Conservation (phyloP, 2,113 vertebrate genomes). For the Lamprotornis superbus region DNA sequence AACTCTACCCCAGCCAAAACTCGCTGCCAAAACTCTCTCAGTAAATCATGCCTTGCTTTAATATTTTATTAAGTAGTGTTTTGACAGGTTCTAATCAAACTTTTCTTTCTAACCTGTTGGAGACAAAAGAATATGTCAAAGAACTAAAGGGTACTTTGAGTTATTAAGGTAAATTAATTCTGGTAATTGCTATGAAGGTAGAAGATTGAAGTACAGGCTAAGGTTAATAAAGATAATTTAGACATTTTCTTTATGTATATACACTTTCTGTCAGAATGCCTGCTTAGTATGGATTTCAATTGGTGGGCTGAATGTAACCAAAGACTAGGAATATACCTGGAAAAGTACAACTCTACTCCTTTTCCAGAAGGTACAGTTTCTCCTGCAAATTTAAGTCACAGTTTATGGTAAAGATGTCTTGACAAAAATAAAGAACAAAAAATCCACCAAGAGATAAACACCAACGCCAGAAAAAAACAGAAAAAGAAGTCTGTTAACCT, state of each 20-base stretch:
- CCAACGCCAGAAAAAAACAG: neutral
- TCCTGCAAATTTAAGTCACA: neutral
- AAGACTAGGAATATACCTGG: neutral
- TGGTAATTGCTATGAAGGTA: slow-evolving; percentile 10
- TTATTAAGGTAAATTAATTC: slow-evolving; percentile 48
- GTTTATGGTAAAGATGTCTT: neutral
- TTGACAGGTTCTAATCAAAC: slow-evolving; percentile 45
- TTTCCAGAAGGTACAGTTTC: neutral
- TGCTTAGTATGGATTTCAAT: neutral
- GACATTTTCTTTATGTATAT: neutral
- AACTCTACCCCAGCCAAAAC: neutral
- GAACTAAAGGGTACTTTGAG: slow-evolving; percentile 12
- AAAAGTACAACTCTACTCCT: neutral
- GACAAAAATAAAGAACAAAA: neutral
- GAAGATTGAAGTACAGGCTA: slow-evolving; percentile 11
- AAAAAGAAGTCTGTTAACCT: neutral
- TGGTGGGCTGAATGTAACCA: neutral
- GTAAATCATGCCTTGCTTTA: neutral
- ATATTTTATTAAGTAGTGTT: slow-evolving; percentile 34
- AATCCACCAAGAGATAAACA: neutral
- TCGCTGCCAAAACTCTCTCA: neutral
- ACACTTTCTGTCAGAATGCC: neutral
- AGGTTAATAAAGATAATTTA: slow-evolving; percentile 31
- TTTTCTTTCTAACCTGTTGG: slow-evolving; percentile 19
- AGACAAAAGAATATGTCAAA: slow-evolving; percentile 36